Conservation (phyloP, 2,797 vertebrate genomes). For the Cryptoblepharus egeriae region DNA sequence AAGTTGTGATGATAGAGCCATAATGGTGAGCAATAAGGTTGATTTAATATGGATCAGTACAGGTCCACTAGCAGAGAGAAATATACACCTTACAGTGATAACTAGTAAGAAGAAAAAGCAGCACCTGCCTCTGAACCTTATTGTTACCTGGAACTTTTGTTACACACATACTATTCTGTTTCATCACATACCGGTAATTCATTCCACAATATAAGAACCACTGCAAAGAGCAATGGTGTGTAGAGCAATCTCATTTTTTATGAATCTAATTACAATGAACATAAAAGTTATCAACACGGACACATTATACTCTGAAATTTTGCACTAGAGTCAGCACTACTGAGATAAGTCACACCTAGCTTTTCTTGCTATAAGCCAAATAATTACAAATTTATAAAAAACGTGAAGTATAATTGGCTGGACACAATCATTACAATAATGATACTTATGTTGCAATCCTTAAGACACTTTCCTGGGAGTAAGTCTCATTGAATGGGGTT, state of each 20-base stretch:
- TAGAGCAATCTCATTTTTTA: not conserved
- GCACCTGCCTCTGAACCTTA: not conserved
- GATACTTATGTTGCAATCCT: too few species aligned
- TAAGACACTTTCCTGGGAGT: too few species aligned
- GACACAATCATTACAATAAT: too few species aligned
- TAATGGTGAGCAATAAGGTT: not conserved
- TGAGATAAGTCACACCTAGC: not conserved
- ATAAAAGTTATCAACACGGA: not conserved
- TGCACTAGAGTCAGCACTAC: not conserved
- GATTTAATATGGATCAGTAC: not conserved
- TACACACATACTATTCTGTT: not conserved
- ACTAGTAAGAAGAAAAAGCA: too few species aligned
- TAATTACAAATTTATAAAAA: too few species aligned
- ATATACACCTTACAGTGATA: not conserved
- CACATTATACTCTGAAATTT: too few species aligned
- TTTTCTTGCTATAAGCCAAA: constrained; percentile 5
- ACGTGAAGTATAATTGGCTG: too few species aligned
- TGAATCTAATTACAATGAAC: not conserved
- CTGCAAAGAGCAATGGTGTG: too few species aligned
- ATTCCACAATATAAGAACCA: not conserved
- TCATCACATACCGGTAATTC: too few species aligned
- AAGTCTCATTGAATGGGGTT: too few species aligned
- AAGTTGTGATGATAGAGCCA: not conserved
- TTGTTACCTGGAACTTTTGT: not conserved
- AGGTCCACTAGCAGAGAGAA: not conserved